These are phyloP conservation scores for Leucoma salicis DNA, from an alignment of 2,888 invertebrate species.

Conservation along the genomic window DNA sequence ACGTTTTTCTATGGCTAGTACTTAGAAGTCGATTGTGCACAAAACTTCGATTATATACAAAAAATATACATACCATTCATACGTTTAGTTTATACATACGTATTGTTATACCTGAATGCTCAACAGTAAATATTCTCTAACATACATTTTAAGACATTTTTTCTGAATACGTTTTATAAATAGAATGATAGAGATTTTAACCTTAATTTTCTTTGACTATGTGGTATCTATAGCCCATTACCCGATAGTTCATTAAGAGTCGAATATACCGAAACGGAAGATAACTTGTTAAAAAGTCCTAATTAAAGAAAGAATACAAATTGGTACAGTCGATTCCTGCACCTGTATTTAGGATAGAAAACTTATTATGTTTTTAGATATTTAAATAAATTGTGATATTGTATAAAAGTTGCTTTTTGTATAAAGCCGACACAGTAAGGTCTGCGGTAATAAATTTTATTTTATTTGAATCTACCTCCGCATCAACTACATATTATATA, in stretches of 20 bases:
- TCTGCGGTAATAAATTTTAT: not conserved
- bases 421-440: not conserved
- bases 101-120: too few species aligned
- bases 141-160: too few species aligned
- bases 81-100: too few species aligned
- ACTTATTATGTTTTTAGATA: not conserved
- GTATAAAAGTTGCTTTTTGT: constrained; percentile 1
- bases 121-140: too few species aligned
- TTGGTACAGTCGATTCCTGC: not conserved
- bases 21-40: not conserved
- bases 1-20: too few species aligned
- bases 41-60: not conserved
- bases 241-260: too few species aligned
- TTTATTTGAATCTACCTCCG: constrained; percentile 6
- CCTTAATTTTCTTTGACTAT: too few species aligned
- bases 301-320: not conserved
- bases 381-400: not conserved
- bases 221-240: too few species aligned
- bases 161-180: too few species aligned
- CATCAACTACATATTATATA: not conserved
- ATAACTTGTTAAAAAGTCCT: not conserved
- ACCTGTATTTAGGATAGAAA: not conserved
- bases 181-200: too few species aligned
- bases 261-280: too few species aligned
- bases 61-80: not conserved